Evolutionary conservation across 2,797 vertebrate genomes (phyloP).

Genomic region (Pseudochaenichthys georgianus): DNA sequence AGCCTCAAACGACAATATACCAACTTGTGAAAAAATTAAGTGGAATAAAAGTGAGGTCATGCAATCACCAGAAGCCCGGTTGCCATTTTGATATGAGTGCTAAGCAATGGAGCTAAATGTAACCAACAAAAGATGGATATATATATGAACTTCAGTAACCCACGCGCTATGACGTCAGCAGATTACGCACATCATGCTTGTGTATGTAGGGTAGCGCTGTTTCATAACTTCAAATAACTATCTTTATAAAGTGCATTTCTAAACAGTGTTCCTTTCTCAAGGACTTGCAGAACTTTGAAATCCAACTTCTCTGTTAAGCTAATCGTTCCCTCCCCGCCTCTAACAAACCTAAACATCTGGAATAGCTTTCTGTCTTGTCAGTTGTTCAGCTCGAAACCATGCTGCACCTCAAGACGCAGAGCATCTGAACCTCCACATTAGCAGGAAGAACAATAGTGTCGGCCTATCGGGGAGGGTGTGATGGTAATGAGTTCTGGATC

Average conservation of each 20-base stretch:
- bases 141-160: neutral
- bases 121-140: neutral
- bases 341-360: conserved; percentile 49
- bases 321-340: conserved; percentile 17
- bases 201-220: neutral
- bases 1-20: neutral
- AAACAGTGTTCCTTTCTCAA: conserved; percentile 20
- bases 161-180: neutral
- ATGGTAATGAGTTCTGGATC: conserved; percentile 88
- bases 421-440: conserved; percentile 75
- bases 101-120: too few relatives aligned
- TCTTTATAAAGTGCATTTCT: neutral
- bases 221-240: neutral
- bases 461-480: conserved; percentile 69
- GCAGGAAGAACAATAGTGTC: conserved; percentile 80
- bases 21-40: conserved; percentile 3
- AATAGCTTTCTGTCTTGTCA: neutral
- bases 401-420: conserved; percentile 54
- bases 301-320: neutral
- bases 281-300: conserved; percentile 27
- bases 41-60: neutral
- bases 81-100: neutral
- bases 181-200: too few relatives aligned
- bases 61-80: neutral
- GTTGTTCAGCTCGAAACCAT: conserved; percentile 21